Evolutionary conservation across 2,888 invertebrate species (phyloP).

Genomic region (Oligia strigilis): DNA sequence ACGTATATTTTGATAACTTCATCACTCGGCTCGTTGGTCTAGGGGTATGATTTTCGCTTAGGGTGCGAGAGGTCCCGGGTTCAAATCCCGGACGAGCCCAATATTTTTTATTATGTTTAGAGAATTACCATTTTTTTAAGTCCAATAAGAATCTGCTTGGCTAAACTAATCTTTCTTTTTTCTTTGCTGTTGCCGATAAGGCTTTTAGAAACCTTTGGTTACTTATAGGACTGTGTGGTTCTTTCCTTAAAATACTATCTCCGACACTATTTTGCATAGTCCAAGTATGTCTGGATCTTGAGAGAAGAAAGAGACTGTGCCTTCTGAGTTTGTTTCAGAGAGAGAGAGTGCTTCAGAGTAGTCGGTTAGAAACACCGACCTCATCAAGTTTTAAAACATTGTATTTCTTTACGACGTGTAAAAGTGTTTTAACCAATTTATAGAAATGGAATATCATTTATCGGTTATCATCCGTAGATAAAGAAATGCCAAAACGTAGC

Average conservation of each 20-base stretch:
- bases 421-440: background rate
- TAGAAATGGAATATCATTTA: background rate
- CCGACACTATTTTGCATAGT: background rate
- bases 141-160: background rate
- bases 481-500: background rate
- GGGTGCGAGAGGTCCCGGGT: constrained; percentile 91
- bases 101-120: background rate
- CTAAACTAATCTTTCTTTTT: background rate
- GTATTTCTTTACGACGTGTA: background rate
- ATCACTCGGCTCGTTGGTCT: constrained; percentile 88
- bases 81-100: constrained; percentile 90
- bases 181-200: no score
- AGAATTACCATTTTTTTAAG: background rate
- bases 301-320: no score
- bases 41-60: constrained; percentile 91
- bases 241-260: background rate
- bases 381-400: background rate
- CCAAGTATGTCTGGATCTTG: background rate
- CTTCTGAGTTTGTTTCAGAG: background rate
- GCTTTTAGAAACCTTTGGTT: background rate
- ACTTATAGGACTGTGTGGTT: background rate
- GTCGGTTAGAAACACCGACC: no score
- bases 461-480: background rate
- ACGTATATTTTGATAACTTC: background rate
- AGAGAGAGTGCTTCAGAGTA: background rate